Percentiles rank a stretch among this genome's conserved stretches.
Conservation (phyloP, 2,113 vertebrate species). For the Daphoenositta chrysoptera region DNA sequence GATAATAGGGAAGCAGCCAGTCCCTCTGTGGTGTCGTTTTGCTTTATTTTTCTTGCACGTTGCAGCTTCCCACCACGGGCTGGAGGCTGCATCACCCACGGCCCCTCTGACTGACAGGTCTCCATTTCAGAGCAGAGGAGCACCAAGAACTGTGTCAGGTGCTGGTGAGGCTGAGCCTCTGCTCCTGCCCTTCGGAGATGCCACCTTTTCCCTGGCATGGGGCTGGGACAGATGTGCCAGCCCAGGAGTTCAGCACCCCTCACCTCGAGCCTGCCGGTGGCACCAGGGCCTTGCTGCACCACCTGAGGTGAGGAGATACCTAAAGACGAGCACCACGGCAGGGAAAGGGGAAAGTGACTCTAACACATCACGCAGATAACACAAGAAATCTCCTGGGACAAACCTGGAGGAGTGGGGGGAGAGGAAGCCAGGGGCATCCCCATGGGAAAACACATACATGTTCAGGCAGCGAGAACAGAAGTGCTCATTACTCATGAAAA, state of each 20-base stretch:
- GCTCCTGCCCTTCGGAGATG: not conserved
- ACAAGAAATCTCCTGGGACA: not conserved
- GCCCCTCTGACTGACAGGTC: not conserved
- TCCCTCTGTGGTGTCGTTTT: not conserved
- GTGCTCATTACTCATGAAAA: conserved; percentile 47
- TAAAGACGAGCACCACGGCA: not conserved
- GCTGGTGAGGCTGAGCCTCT: not conserved
- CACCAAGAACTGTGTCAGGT: not conserved
- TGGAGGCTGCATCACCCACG: not conserved
- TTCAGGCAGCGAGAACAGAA: conserved; percentile 21
- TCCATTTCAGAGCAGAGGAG: not conserved
- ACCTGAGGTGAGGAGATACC: not conserved
- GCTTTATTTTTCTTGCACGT: not conserved
- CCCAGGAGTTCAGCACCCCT: not conserved
- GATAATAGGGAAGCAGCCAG: not conserved
- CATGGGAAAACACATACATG: conserved; percentile 60
- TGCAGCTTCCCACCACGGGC: not conserved
- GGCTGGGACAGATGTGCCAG: not conserved
- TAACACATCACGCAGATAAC: not conserved
- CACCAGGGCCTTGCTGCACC: not conserved
- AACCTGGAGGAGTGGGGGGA: not conserved
- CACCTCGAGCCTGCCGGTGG: not conserved
- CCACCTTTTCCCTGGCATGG: not conserved
- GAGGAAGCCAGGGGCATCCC: conserved; percentile 12
- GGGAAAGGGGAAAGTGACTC: not conserved